These are phyloP conservation scores for Hemistola chrysoprasaria DNA, from an alignment of 2,888 invertebrate species.

Conservation along the genomic window DNA sequence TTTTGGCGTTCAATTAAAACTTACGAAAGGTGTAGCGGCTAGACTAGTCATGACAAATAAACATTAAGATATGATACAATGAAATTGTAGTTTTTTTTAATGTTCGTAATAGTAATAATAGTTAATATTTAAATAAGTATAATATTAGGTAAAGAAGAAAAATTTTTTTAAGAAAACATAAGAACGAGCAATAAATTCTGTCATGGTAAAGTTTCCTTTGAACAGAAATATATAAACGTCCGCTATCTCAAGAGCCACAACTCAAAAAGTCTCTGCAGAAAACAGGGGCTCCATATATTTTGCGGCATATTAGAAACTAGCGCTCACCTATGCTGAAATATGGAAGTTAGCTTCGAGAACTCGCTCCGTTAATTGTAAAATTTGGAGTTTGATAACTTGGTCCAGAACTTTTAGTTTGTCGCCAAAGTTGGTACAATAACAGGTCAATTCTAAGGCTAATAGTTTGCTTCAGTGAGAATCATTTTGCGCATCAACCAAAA, in stretches of 20 bases:
- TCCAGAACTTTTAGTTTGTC: slow-evolving; percentile 30
- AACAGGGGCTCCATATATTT: slow-evolving; percentile 57
- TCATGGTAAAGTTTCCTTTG: not conserved
- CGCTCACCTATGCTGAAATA: slow-evolving; percentile 63
- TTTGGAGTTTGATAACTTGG: slow-evolving; percentile 64
- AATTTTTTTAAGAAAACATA: too few species aligned
- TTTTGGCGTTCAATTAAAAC: too few species aligned
- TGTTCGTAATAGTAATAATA: too few species aligned
- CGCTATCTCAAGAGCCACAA: slow-evolving; percentile 38
- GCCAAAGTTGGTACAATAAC: slow-evolving; percentile 50
- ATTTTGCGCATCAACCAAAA: slow-evolving; percentile 3
- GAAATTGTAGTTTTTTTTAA: too few species aligned
- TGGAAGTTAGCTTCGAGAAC: slow-evolving; percentile 51
- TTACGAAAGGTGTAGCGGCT: too few species aligned
- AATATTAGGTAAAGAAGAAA: too few species aligned
- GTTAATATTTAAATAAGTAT: too few species aligned
- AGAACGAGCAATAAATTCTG: too few species aligned
- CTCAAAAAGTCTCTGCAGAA: slow-evolving; percentile 50
- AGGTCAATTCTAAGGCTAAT: slow-evolving; percentile 38
- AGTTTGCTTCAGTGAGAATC: slow-evolving; percentile 25
- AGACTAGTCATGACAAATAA: too few species aligned
- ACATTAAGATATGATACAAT: too few species aligned
- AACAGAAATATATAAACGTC: slow-evolving; percentile 1
- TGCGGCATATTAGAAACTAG: slow-evolving; percentile 58
- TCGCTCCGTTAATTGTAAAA: slow-evolving; percentile 65